Conservation (phyloP, 2,797 vertebrate species). For the Pitangus sulphuratus region DNA sequence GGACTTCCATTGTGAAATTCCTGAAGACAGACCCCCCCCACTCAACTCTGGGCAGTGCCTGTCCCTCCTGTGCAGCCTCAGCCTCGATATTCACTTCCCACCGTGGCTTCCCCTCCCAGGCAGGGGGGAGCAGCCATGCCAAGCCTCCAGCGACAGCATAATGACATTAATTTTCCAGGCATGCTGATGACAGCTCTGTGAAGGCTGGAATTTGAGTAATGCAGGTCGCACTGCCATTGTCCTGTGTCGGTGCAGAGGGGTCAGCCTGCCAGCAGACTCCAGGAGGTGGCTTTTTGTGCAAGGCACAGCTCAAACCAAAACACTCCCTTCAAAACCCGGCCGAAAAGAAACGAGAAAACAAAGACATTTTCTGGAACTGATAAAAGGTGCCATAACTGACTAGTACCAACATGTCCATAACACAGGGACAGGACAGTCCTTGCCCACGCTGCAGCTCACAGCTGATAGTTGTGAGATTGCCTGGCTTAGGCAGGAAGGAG, state of each 20-base stretch:
- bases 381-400: slow-evolving; percentile 78
- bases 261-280: slow-evolving; percentile 34
- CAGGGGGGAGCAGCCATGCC: background rate
- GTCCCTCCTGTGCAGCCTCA: background rate
- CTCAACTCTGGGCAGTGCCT: background rate
- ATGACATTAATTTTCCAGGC: slow-evolving; percentile 63
- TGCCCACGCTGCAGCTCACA: slow-evolving; percentile 53
- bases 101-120: background rate
- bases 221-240: slow-evolving; percentile 66
- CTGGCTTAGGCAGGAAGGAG: slow-evolving; percentile 53
- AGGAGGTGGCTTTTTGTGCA: slow-evolving; percentile 34
- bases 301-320: slow-evolving; percentile 41
- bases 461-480: slow-evolving; percentile 61
- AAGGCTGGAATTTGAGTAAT: slow-evolving; percentile 73
- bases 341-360: slow-evolving; percentile 71
- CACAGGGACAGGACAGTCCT: slow-evolving; percentile 46
- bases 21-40: background rate
- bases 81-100: background rate
- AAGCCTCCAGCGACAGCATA: background rate
- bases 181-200: slow-evolving; percentile 70
- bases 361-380: slow-evolving; percentile 56
- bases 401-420: slow-evolving; percentile 57
- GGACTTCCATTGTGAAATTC: background rate
- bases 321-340: background rate
- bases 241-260: slow-evolving; percentile 67